Base-by-base conservation (phyloP, 2,797 vertebrate genomes). In the Rhyacichthys aspro region DNA sequence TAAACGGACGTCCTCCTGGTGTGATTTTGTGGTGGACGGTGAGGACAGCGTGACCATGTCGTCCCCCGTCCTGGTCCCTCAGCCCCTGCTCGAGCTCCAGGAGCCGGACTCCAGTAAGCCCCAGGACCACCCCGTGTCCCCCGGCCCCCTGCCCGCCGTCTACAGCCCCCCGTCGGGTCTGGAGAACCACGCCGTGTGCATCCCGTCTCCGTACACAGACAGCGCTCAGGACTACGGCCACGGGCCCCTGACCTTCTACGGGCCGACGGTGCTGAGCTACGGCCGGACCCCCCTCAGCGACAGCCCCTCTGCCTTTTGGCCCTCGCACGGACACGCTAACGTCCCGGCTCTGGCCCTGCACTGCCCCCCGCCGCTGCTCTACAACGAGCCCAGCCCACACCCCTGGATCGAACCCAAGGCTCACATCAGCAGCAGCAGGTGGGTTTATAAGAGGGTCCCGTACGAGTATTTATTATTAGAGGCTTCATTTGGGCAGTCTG, bases 151-250 rank as follows among this genome's bases (percentile, higher is more conserved):
- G 23, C 57, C 87, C 15, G 1, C 62, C 1, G 46, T 79, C 18
- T 92, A 89, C 73, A 82, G 80, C 53, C 74, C 90, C 1, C 70
- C 94, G 0, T 16, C 91, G 47, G 67, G 86, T 48, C 73, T 93
- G 86, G 94, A 97, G n/a, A 82, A 87, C 17, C 93, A 93, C 23
- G 76, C 94, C 0, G 67, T 95, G 48, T 97, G 94, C 64, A 93
- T 97, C 53, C 94, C 95, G 7, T 94, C 96, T 0, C 94, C 94
- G 0, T 97, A 95, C 37, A 56, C 91, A 14, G 95, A 98, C 50
- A 90, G 68, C 64, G 84, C 74, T 43, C 93, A 93, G 0, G 95
- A 96, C 0, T 96, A 94, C 50, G 85, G 91, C 1, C 77, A 80
- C 7, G 62, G 68, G 43, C 84, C 93, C 0, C 83, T 97, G 80